Conservation (phyloP, 1,140 invertebrate species). For the Pollicipes pollicipes region DNA sequence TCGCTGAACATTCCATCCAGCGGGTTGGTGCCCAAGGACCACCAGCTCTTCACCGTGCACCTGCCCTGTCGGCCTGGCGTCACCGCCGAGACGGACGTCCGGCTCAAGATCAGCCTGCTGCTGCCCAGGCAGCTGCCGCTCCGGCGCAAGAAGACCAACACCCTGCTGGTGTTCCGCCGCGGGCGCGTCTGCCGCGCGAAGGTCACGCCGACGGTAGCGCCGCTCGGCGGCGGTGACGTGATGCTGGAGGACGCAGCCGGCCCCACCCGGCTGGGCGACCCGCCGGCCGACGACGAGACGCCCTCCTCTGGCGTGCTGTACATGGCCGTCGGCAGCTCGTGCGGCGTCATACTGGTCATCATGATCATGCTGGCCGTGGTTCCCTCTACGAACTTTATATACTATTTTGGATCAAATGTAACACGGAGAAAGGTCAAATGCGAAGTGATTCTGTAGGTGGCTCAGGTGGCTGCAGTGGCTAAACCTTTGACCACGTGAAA, state of each 20-base stretch:
- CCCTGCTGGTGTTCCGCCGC: conserved; percentile 53
- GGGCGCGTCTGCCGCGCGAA: conserved; percentile 65
- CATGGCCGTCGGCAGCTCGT: conserved; percentile 31
- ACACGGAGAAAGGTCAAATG: no score
- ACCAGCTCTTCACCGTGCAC: conserved; percentile 59
- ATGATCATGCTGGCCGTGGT: conserved; percentile 25
- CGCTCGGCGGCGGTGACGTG: background rate
- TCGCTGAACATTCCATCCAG: conserved; percentile 58
- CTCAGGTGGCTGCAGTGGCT: no score
- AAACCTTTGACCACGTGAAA: no score
- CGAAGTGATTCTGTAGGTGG: no score
- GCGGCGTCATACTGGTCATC: conserved; percentile 29
- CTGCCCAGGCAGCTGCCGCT: conserved; percentile 31
- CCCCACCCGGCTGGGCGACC: conserved; percentile 7
- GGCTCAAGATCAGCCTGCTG: conserved; percentile 64
- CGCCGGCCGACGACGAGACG: conserved; percentile 3
- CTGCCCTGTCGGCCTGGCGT: conserved; percentile 60
- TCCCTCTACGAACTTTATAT: conserved; percentile 28
- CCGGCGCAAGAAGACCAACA: conserved; percentile 37
- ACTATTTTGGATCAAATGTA: no score
- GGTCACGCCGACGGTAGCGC: background rate
- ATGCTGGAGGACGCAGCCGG: conserved; percentile 4
- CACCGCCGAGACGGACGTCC: conserved; percentile 63
- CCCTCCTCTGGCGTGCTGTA: conserved; percentile 29
- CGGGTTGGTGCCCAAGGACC: conserved; percentile 55